These are phyloP conservation scores for Diphyllodes magnificus DNA, from an alignment of 2,113 vertebrate species.

Conservation along the genomic window DNA sequence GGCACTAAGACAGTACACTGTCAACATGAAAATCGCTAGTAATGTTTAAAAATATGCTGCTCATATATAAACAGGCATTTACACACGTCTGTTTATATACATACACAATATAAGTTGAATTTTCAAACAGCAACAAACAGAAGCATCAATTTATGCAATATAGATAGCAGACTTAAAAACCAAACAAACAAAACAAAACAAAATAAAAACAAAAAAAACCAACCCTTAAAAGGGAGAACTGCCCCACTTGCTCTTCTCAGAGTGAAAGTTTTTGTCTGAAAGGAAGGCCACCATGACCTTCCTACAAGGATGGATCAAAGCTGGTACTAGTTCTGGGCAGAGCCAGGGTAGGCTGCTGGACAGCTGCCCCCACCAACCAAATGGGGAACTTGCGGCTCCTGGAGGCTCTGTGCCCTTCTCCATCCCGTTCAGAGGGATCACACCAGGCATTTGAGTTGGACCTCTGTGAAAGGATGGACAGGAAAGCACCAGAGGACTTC, in stretches of 20 bases:
- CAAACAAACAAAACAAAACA: neutral
- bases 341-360: neutral
- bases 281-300: neutral
- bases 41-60: neutral
- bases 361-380: neutral
- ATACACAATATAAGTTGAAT: neutral
- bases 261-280: neutral
- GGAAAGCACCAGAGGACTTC: neutral
- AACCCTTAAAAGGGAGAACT: accelerated
- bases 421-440: accelerated
- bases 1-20: neutral
- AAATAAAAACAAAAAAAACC: too few species aligned
- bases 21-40: neutral
- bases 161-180: neutral
- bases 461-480: accelerated
- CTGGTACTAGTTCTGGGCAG: neutral
- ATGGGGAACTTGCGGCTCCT: neutral
- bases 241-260: neutral
- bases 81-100: too few species aligned
- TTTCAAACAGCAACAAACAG: neutral
- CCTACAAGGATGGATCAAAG: neutral
- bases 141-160: neutral
- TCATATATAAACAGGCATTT: neutral
- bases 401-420: neutral
- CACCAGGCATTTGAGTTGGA: neutral